These are phyloP conservation scores for Melanostoma scalare DNA, from an alignment of 2,888 invertebrate genomes.

Conservation along the genomic window DNA sequence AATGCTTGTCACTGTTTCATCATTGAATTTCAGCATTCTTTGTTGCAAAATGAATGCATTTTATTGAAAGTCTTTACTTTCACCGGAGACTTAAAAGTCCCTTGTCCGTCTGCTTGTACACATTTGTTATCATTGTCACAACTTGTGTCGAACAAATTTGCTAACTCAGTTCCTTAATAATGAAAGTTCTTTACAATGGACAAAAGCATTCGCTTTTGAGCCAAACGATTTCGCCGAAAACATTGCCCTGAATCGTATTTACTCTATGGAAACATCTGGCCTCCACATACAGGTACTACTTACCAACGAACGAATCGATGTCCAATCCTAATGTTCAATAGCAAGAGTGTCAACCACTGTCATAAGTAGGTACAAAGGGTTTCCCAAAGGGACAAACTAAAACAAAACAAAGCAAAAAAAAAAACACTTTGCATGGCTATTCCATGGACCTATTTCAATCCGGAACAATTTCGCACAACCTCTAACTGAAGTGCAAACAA, in stretches of 20 bases:
- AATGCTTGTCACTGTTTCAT: too few species aligned
- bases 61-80: too few species aligned
- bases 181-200: too few species aligned
- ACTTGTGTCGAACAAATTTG: too few species aligned
- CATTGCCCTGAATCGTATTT: slow-evolving; percentile 27
- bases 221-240: slow-evolving; percentile 31
- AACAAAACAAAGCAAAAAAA: neutral
- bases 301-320: slow-evolving; percentile 12
- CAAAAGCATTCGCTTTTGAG: neutral
- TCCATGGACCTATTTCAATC: slow-evolving; percentile 1
- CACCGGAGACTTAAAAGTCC: too few species aligned
- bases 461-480: slow-evolving; percentile 51
- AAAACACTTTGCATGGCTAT: neutral
- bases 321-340: neutral
- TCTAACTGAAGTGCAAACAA: slow-evolving; percentile 68
- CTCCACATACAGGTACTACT: neutral
- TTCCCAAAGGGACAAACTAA: slow-evolving; percentile 10
- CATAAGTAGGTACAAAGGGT: slow-evolving; percentile 29
- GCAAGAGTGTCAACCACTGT: slow-evolving; percentile 52
- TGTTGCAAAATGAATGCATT: too few species aligned
- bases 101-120: too few species aligned
- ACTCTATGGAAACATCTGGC: slow-evolving; percentile 38
- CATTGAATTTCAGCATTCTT: too few species aligned
- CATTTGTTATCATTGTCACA: too few species aligned
- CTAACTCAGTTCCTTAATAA: too few species aligned